Evolutionary conservation across 2,888 invertebrate species (phyloP), one percentile per base, ranked within the genome.

Genomic region (Oasisia sp.): DNA sequence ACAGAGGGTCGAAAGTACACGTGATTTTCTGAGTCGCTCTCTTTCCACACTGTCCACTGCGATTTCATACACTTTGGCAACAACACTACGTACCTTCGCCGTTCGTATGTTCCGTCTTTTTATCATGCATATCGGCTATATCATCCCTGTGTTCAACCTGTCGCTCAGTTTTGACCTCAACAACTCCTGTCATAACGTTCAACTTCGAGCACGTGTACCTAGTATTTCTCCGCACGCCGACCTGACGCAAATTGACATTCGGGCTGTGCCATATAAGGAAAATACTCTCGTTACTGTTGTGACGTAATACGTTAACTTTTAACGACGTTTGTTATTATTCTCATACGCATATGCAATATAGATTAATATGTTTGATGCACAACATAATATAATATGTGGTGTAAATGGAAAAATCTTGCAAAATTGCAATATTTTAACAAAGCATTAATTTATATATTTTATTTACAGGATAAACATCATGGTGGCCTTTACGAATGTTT

Each of bases 131-230:
- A 7, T 74, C 74, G 74, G n/a, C 74, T 74, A 74, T 74, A 27
- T 74, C 74, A 74, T 74, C 74, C 74, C 74, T 74, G 4, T 74
- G 74, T 74, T 74, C 74, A 74, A 74, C 74, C 74, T 74, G 74
- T 74, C 74, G 74, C 74, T 74, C 74, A 74, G 74, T 74, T 74
- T 74, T 74, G 74, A 74, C 74, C 74, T 74, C 74, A 74, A 74
- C 74, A 27, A 74, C 74, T 74, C 74, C 74, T 74, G 74, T 74
- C 74, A 74, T 74, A 74, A 74, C 74, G 74, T 74, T 27, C 74
- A 74, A 7, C 74, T 74, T 74, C 74, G 74, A 74, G 74, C 74
- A 74, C 74, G 74, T 74, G 74, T 74, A 74, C 74, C 74, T 74
- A 74, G n/a, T 74, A 74, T 74, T 74, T 74, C 74, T 74, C 74